A percentile compares a stretch with the other conserved stretches of the same genome.
Conservation (phyloP, 2,113 vertebrate species). For the Poecilia latipinna region DNA sequence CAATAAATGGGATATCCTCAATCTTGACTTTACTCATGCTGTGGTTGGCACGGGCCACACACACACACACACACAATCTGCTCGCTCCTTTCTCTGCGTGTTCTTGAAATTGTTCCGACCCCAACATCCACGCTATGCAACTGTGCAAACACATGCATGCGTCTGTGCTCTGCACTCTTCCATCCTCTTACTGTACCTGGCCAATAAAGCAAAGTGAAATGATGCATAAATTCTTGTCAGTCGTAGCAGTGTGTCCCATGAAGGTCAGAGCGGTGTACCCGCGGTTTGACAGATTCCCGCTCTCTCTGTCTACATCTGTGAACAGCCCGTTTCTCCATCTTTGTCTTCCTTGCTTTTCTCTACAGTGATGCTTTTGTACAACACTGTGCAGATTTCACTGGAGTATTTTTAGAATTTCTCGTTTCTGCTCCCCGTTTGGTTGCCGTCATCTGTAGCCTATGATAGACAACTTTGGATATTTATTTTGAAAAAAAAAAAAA, state of each 20-base stretch:
- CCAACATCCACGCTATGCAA: not conserved
- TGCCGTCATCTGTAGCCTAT: not conserved
- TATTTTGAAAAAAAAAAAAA: too few relatives aligned
- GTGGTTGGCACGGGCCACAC: slow-evolving; percentile 5
- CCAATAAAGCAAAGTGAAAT: slow-evolving; percentile 69
- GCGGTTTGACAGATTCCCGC: slow-evolving; percentile 64
- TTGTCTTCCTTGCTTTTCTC: slow-evolving; percentile 1
- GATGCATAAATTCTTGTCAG: slow-evolving; percentile 68
- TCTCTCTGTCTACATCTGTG: slow-evolving; percentile 65
- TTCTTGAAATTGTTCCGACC: slow-evolving; percentile 10
- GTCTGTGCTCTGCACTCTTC: not conserved
- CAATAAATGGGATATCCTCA: slow-evolving; percentile 44
- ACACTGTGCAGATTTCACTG: not conserved
- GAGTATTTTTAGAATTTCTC: slow-evolving; percentile 2
- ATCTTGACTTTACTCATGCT: slow-evolving; percentile 52
- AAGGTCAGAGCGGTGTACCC: slow-evolving; percentile 70
- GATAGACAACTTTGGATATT: not conserved
- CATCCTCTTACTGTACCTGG: slow-evolving; percentile 22
- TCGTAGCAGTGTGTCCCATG: slow-evolving; percentile 61
- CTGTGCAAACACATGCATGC: not conserved
- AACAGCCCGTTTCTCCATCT: slow-evolving; percentile 22
- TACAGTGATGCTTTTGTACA: rapidly evolving
- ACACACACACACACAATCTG: not conserved
- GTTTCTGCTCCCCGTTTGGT: not conserved
- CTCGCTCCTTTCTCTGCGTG: not conserved